phyloP scores from a whole-genome alignment of 2,888 invertebrate species.

The Merodon equestris region DNA sequence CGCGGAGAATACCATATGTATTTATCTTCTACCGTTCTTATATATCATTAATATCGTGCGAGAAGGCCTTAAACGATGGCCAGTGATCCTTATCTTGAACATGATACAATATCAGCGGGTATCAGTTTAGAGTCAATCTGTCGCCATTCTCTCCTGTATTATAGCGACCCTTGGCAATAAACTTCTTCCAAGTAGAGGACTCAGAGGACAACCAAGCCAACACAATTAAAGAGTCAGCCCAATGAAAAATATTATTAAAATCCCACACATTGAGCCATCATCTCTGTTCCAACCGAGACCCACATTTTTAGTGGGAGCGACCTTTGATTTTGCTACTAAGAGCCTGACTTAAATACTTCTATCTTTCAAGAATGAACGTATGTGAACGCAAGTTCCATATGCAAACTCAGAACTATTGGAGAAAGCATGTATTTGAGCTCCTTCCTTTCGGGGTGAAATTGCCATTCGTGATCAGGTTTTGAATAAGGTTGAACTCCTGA shows the following conservation, averaged over 20 bases:
- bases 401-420: no score
- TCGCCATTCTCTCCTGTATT: conserved; percentile 42
- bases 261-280: conserved; percentile 66
- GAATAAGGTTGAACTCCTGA: background rate
- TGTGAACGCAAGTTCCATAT: no score
- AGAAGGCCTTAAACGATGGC: background rate
- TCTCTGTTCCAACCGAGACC: conserved; percentile 71
- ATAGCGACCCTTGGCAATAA: conserved; percentile 60
- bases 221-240: no score
- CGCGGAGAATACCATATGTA: background rate
- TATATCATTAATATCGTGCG: conserved; percentile 3
- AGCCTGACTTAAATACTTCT: conserved; percentile 36
- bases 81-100: background rate
- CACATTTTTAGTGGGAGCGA: conserved; percentile 67
- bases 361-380: conserved; percentile 8
- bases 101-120: conserved; percentile 20
- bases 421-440: conserved; percentile 57
- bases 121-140: conserved; percentile 12
- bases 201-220: no score
- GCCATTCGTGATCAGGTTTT: background rate
- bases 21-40: conserved; percentile 1
- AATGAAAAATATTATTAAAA: conserved; percentile 63
- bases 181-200: no score
- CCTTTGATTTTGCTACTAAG: no score
- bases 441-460: background rate